Evolutionary conservation across 53 echinoderm and acorn worm species (phyloP).

Genomic region (Henricia sp.): DNA sequence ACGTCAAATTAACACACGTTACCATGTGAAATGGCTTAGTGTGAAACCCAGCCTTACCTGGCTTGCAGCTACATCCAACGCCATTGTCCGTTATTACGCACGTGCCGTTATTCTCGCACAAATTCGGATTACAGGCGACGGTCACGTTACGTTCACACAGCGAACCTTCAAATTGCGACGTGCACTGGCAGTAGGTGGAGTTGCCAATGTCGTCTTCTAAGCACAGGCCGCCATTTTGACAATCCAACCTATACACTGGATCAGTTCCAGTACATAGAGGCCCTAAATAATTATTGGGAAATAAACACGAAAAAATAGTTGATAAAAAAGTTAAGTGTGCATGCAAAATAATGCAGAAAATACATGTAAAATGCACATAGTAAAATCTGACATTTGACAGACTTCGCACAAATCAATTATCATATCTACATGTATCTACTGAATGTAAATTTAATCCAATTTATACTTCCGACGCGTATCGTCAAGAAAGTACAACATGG

Average conservation of each 20-base stretch:
- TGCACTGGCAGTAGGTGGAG: slow-evolving; percentile 71
- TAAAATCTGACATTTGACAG: too few species aligned
- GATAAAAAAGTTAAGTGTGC: too few species aligned
- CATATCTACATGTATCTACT: too few species aligned
- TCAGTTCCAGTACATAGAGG: slow-evolving; percentile 19
- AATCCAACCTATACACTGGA: slow-evolving; percentile 46
- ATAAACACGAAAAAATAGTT: too few species aligned
- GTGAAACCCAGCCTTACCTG: slow-evolving; percentile 50
- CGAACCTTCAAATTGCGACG: slow-evolving; percentile 56
- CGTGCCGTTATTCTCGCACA: slow-evolving; percentile 57
- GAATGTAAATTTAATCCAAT: too few species aligned
- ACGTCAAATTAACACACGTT: too few species aligned
- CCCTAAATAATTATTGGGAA: too few species aligned
- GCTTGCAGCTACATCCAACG: slow-evolving; percentile 50
- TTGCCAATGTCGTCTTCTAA: slow-evolving; percentile 68
- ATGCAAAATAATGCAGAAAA: background rate
- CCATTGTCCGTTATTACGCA: slow-evolving; percentile 55
- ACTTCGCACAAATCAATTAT: too few species aligned
- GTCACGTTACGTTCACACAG: slow-evolving; percentile 60
- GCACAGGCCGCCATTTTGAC: slow-evolving; percentile 66
- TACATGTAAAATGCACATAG: too few species aligned
- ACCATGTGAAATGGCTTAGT: background rate
- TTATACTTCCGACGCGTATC: too few species aligned
- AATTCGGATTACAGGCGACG: slow-evolving; percentile 41
- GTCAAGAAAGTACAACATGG: too few species aligned